These are phyloP conservation scores for Phymatocera aterrima DNA, from an alignment of 2,888 invertebrate species.

Conservation along the genomic window DNA sequence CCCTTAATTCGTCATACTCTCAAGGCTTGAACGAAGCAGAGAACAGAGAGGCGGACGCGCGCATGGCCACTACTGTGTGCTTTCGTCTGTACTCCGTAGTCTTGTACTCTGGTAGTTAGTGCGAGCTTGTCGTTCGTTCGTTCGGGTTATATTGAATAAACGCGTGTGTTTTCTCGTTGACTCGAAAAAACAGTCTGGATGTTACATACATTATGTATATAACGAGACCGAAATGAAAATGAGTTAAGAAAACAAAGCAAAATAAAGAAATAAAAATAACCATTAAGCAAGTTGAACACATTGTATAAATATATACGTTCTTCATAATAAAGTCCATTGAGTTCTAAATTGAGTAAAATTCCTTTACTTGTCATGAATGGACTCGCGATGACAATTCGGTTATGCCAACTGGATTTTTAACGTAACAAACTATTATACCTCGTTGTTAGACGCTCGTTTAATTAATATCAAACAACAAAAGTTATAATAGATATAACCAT, in stretches of 20 bases:
- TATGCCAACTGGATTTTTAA: background rate
- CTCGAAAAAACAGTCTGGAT: background rate
- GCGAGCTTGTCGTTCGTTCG: slow-evolving; percentile 35
- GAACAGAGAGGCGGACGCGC: slow-evolving; percentile 21
- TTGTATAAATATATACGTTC: background rate
- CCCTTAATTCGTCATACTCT: slow-evolving; percentile 20
- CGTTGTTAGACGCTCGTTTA: background rate
- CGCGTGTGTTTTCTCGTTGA: background rate
- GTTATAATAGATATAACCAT: too few relatives aligned
- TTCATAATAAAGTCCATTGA: background rate
- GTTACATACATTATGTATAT: background rate
- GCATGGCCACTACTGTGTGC: slow-evolving; percentile 39
- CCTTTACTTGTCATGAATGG: background rate
- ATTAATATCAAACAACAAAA: background rate
- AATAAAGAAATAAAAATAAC: background rate
- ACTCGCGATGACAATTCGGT: background rate
- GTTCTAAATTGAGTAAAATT: background rate
- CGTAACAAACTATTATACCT: too few relatives aligned
- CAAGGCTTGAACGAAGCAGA: slow-evolving; percentile 5
- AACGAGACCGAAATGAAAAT: background rate
- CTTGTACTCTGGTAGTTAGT: slow-evolving; percentile 14
- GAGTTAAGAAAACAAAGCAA: background rate
- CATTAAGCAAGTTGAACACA: too few relatives aligned
- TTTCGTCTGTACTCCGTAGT: slow-evolving; percentile 5
- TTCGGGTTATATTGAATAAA: background rate